Evolutionary conservation across 2,888 invertebrate genomes (phyloP).

Genomic region (Folsomia candida): DNA sequence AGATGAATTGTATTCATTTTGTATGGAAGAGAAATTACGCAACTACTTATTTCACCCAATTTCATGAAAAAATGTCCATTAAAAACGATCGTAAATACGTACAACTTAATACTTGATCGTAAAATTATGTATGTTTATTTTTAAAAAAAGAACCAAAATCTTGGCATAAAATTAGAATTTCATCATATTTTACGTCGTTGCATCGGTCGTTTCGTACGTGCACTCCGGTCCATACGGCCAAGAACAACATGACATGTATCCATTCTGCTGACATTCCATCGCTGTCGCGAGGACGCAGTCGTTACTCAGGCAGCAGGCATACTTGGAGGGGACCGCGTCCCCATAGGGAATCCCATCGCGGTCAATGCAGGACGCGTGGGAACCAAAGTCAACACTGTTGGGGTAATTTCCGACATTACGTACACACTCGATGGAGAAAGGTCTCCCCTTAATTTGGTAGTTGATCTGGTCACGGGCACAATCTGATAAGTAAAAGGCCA

Average conservation of each 20-base stretch:
- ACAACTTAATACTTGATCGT: no score
- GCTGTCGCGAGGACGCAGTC: neutral
- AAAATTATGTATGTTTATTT: no score
- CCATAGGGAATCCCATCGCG: slow-evolving; percentile 41
- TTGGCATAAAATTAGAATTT: no score
- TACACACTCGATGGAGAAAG: slow-evolving; percentile 27
- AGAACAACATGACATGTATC: slow-evolving; percentile 9
- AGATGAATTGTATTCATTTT: no score
- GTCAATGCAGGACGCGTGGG: slow-evolving; percentile 39
- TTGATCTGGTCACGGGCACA: slow-evolving; percentile 40
- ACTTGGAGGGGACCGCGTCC: slow-evolving; percentile 10
- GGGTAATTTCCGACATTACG: slow-evolving; percentile 41
- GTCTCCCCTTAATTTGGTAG: slow-evolving; percentile 6
- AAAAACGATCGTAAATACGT: no score
- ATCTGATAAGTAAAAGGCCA: no score
- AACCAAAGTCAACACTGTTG: slow-evolving; percentile 25
- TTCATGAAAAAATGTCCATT: no score
- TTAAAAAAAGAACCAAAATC: no score
- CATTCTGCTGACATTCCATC: slow-evolving; percentile 13
- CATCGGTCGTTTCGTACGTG: no score
- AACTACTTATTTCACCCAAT: no score
- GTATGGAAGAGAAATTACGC: no score
- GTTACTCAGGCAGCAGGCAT: slow-evolving; percentile 25
- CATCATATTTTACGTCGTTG: no score
- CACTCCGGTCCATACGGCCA: slow-evolving; percentile 9